phyloP scores from a whole-genome alignment of 2,888 invertebrate genomes.

The Cerastis rubricosa region DNA sequence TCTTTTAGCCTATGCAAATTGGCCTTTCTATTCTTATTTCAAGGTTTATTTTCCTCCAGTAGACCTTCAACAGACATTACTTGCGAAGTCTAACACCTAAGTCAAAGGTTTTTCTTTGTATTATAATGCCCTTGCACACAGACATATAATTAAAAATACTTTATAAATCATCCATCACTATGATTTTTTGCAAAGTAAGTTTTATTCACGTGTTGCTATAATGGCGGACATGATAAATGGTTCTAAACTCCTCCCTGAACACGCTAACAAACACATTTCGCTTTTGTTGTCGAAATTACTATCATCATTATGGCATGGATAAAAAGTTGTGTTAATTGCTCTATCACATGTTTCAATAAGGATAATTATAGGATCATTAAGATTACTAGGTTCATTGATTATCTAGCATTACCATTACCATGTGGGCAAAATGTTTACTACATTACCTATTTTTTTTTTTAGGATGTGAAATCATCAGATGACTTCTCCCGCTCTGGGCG shows the following conservation, averaged over 20 bases:
- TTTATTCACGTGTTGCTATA: slow-evolving; percentile 17
- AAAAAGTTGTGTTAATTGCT: slow-evolving; percentile 12
- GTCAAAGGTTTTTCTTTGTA: slow-evolving; percentile 21
- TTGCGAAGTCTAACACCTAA: not conserved
- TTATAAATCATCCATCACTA: slow-evolving; percentile 37
- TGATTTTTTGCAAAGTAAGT: slow-evolving; percentile 18
- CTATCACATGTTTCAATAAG: slow-evolving; percentile 13
- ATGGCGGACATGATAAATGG: slow-evolving; percentile 45
- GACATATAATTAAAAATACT: slow-evolving; percentile 34
- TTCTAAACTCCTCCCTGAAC: slow-evolving; percentile 22
- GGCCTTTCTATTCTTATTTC: not conserved
- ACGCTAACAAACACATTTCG: slow-evolving; percentile 24
- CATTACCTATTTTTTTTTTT: too few species aligned
- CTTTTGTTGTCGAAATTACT: slow-evolving; percentile 14
- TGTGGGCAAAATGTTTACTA: too few species aligned
- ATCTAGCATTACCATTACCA: not conserved
- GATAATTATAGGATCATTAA: not conserved
- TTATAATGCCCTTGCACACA: slow-evolving; percentile 11
- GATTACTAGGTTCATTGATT: not conserved
- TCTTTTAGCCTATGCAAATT: not conserved
- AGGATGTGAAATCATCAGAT: too few species aligned
- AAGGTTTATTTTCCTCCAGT: not conserved
- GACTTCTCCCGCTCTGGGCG: too few species aligned
- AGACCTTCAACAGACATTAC: slow-evolving; percentile 25
- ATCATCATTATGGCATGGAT: slow-evolving; percentile 14